phyloP scores from a whole-genome alignment of 1,140 invertebrate species.

The Ostrea denselamellosa region DNA sequence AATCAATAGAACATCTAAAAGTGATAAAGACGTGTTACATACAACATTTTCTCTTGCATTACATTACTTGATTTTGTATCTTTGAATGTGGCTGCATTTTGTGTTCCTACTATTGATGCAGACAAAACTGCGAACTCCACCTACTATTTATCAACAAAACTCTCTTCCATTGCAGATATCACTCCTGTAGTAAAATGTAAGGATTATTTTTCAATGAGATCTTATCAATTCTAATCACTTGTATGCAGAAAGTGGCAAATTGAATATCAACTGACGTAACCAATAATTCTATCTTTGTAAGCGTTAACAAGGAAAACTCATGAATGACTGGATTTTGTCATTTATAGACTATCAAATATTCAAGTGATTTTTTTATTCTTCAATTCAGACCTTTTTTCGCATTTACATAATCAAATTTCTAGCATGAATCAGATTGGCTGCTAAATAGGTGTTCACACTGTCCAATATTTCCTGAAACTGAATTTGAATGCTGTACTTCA shows the following conservation, averaged over 20 bases:
- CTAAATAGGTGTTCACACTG: neutral
- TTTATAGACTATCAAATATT: slow-evolving; percentile 6
- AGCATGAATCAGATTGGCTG: neutral
- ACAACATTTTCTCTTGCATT: slow-evolving; percentile 24
- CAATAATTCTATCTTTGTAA: neutral
- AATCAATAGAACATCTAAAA: slow-evolving; percentile 26
- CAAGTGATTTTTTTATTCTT: neutral
- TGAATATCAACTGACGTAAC: neutral
- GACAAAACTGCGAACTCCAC: slow-evolving; percentile 16
- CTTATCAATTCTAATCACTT: slow-evolving; percentile 15
- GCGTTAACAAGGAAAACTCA: neutral
- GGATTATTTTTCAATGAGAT: slow-evolving; percentile 34
- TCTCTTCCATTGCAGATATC: neutral
- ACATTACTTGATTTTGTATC: neutral
- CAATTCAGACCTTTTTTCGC: neutral
- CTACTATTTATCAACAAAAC: neutral
- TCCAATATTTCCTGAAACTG: neutral
- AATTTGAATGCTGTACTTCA: neutral
- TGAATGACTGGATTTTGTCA: slow-evolving; percentile 3
- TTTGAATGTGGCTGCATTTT: slow-evolving; percentile 1
- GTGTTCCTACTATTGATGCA: neutral
- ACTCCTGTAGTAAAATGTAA: neutral
- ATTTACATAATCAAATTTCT: slow-evolving; percentile 4
- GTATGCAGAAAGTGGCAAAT: slow-evolving; percentile 17
- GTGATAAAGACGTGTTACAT: slow-evolving; percentile 33